Conservation (phyloP, 2,113 vertebrate genomes). For the Syrmaticus mikado region DNA sequence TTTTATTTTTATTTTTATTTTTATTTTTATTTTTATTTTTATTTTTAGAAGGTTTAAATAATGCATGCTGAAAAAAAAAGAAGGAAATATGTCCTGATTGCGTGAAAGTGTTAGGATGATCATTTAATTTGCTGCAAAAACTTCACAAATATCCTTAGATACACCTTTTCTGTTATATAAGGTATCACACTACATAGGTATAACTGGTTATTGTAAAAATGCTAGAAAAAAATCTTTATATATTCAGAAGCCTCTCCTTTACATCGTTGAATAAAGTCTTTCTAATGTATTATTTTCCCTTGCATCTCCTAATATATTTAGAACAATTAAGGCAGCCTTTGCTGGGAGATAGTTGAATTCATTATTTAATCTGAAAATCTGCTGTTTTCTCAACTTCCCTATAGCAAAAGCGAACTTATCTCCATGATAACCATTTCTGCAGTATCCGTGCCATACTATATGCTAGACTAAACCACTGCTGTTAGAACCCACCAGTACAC, state of each 20-base stretch:
- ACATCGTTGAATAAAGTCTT: background rate
- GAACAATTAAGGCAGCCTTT: background rate
- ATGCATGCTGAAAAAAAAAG: slow-evolving; percentile 39
- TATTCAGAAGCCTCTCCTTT: background rate
- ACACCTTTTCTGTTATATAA: background rate
- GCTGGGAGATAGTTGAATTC: background rate
- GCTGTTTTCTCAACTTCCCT: background rate
- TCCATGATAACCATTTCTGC: background rate
- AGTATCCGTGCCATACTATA: background rate
- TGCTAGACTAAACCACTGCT: background rate
- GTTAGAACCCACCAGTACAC: background rate
- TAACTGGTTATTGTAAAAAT: background rate
- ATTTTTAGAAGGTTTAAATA: slow-evolving; percentile 37
- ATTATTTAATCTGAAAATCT: no score
- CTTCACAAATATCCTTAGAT: background rate
- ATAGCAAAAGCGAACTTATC: background rate
- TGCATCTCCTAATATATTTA: background rate
- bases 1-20: no score
- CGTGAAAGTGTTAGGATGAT: slow-evolving; percentile 13
- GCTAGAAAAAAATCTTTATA: background rate
- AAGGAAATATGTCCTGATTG: background rate
- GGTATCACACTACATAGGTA: background rate
- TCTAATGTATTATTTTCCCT: background rate
- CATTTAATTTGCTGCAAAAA: slow-evolving; percentile 6
- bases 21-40: no score